Conservation (phyloP, 2,888 invertebrate species). For the Corbicula japonica region DNA sequence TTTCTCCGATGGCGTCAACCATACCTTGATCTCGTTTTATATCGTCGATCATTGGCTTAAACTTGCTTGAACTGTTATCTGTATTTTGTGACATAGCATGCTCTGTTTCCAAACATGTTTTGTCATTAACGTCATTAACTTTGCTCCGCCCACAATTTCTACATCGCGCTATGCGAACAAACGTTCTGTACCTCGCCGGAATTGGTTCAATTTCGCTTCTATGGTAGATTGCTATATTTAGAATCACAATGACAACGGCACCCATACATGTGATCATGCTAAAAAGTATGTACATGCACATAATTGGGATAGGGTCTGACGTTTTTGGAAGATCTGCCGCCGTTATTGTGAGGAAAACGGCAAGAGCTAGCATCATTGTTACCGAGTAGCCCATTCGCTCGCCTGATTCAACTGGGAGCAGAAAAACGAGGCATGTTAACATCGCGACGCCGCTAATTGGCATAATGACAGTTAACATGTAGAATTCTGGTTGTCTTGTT, state of each 20-base stretch:
- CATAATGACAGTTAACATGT: constrained; percentile 27
- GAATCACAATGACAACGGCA: constrained; percentile 21
- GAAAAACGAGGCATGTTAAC: constrained; percentile 14
- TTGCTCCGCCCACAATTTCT: background rate
- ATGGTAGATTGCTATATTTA: constrained; percentile 22
- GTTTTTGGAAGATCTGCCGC: constrained; percentile 36
- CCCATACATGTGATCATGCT: constrained; percentile 24
- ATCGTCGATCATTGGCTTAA: background rate
- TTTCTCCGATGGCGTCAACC: background rate
- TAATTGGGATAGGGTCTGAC: constrained; percentile 21
- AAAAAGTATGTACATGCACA: constrained; percentile 16
- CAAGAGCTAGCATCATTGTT: constrained; percentile 33
- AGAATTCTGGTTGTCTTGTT: constrained; percentile 22
- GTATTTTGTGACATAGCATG: background rate
- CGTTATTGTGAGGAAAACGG: constrained; percentile 30
- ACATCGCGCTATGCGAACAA: constrained; percentile 1
- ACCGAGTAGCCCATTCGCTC: constrained; percentile 32
- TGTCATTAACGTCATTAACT: background rate
- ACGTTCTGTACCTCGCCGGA: constrained; percentile 6
- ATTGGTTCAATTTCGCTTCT: background rate
- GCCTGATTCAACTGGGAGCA: constrained; percentile 30
- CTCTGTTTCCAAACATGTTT: background rate
- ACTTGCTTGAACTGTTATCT: background rate
- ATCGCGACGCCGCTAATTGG: constrained; percentile 22
- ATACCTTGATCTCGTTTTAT: background rate